A percentile compares a stretch with the other conserved stretches of the same genome.
These are phyloP conservation scores for Celastrina argiolus DNA, from an alignment of 2,888 invertebrate species.

Conservation along the genomic window DNA sequence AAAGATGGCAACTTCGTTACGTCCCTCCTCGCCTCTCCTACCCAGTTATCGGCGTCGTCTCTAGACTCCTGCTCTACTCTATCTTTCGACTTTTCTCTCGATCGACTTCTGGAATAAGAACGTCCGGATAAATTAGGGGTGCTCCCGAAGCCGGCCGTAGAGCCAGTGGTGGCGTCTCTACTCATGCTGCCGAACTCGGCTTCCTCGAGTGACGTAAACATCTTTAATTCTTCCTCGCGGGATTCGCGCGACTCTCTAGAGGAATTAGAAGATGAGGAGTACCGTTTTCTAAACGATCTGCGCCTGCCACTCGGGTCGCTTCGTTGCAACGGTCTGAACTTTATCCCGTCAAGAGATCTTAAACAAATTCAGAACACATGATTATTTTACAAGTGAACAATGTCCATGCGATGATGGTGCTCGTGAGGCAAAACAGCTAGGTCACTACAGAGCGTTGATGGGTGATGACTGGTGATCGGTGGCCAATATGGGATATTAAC, in stretches of 20 bases:
- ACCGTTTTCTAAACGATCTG: constrained; percentile 78
- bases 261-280: constrained; percentile 79
- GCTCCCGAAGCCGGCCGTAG: constrained; percentile 57
- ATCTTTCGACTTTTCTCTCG: constrained; percentile 60
- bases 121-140: constrained; percentile 71
- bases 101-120: constrained; percentile 77
- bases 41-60: constrained; percentile 48
- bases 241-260: constrained; percentile 79
- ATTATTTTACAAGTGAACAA: constrained; percentile 61
- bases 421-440: constrained; percentile 49
- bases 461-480: constrained; percentile 44
- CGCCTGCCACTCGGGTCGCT: constrained; percentile 80
- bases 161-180: constrained; percentile 44
- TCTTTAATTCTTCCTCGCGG: constrained; percentile 80
- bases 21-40: constrained; percentile 43
- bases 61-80: constrained; percentile 51
- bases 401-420: constrained; percentile 54
- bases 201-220: constrained; percentile 81
- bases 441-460: constrained; percentile 49
- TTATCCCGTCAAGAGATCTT: constrained; percentile 82
- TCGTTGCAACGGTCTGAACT: constrained; percentile 78
- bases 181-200: constrained; percentile 73
- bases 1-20: constrained; percentile 60
- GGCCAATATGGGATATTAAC: constrained; percentile 63
- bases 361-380: constrained; percentile 68